Percentiles rank a stretch among this genome's conserved stretches.
phyloP scores from a whole-genome alignment of 2,888 invertebrate genomes.

The Protodeltote pygarga region DNA sequence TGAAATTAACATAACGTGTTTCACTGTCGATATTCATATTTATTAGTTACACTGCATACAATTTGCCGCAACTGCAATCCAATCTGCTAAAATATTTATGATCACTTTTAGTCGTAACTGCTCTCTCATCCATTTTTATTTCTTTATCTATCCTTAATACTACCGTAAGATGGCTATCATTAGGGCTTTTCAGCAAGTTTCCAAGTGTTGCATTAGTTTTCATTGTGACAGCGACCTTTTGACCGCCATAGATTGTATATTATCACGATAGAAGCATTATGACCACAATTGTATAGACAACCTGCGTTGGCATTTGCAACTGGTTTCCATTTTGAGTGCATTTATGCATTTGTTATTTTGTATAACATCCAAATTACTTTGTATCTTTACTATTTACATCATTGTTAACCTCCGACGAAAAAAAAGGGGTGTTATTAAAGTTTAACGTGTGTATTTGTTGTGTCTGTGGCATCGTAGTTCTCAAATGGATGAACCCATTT shows the following conservation, averaged over 20 bases:
- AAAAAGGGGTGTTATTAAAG: too few relatives aligned
- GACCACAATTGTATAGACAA: slow-evolving; percentile 58
- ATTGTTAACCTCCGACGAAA: too few relatives aligned
- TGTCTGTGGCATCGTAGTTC: too few relatives aligned
- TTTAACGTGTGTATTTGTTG: too few relatives aligned
- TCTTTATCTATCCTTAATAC: background rate
- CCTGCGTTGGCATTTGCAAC: slow-evolving; percentile 66
- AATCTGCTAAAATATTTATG: slow-evolving; percentile 25
- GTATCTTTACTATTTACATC: slow-evolving; percentile 42
- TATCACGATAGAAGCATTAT: slow-evolving; percentile 61
- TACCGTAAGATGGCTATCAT: background rate
- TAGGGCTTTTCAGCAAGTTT: slow-evolving; percentile 14
- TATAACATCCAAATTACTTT: slow-evolving; percentile 30
- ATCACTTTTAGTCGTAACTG: slow-evolving; percentile 20
- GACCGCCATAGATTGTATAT: slow-evolving; percentile 59
- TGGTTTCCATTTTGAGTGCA: slow-evolving; percentile 62
- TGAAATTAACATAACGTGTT: slow-evolving; percentile 52
- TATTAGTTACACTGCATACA: slow-evolving; percentile 36
- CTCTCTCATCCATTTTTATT: too few relatives aligned
- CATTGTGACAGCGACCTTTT: slow-evolving; percentile 53
- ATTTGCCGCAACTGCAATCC: slow-evolving; percentile 37
- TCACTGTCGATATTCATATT: slow-evolving; percentile 39
- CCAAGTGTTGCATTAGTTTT: slow-evolving; percentile 51
- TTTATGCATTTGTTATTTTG: slow-evolving; percentile 52
- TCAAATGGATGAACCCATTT: too few relatives aligned